Evolutionary conservation across 2,888 invertebrate species (phyloP), one percentile per base, ranked within the genome.

Genomic region (Agrochola litura): DNA sequence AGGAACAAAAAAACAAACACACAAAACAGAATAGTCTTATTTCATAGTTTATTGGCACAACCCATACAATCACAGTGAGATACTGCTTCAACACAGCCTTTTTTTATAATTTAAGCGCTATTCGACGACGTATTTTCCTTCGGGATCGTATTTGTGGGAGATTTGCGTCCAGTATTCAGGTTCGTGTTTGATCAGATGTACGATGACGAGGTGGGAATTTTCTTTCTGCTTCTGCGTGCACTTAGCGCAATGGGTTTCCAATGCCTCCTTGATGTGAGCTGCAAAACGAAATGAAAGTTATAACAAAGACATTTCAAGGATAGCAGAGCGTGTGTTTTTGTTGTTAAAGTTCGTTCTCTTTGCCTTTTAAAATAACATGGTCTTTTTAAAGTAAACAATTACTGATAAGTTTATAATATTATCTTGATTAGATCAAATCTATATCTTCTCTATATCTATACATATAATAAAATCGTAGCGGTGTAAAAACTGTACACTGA

Each of bases 201-300:
- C 90, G 77, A 96, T 94, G 30, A 96, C 92, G 0, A 82, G 84
- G 0, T 90, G 91, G 6, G 92, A 92, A 0, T 91, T 92, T 0
- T 81, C 41, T 2, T 89, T 87, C 75, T 97, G 96, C 0, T 87
- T 74, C 0, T 91, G 88, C 0, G 94, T 95, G 82, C 96, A 97
- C 73, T 93, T 94, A 0, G 81, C 90, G 86, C 97, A 96, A 76
- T 92, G 87, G 54, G 91, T 94, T 79, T 94, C 92, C 3, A 96
- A 80, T 0, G 96, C 96, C 30, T 96, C 96, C 90, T 66, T 85
- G 54, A 95, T 92, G 88, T 95, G 93, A 58, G 92, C 95, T 96
- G 92, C 16, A 68, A 87, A 83, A 58, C 60, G 37, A 82, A 77
- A 69, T 46, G 9, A 19, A 52, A 43, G 1, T 52, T 72, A 2